Percentiles rank a stretch among this genome's conserved stretches.
Conservation (phyloP, 2,888 invertebrate genomes). For the Venusia cambrica region DNA sequence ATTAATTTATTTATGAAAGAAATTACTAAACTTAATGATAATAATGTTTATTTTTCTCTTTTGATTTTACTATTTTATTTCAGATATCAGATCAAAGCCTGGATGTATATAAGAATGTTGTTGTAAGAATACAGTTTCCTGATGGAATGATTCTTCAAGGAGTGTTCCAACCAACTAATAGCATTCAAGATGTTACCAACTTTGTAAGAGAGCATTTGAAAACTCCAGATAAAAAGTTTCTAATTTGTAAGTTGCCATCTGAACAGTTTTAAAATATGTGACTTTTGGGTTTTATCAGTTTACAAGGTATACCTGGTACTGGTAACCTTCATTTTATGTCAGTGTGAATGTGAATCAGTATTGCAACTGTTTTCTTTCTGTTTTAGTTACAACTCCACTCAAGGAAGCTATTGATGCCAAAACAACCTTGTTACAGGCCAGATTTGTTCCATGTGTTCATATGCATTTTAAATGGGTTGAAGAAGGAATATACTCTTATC, state of each 20-base stretch:
- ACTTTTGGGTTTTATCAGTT: too few relatives aligned
- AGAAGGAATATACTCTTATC: conserved; percentile 57
- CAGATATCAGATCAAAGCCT: conserved; percentile 69
- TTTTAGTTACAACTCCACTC: conserved; percentile 91
- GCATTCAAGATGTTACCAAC: conserved; percentile 84
- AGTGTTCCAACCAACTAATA: conserved; percentile 89
- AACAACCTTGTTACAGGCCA: conserved; percentile 85
- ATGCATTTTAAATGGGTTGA: conserved; percentile 85
- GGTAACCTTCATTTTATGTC: too few relatives aligned
- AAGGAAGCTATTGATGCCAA: conserved; percentile 84
- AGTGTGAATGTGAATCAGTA: too few relatives aligned
- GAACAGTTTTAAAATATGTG: too few relatives aligned
- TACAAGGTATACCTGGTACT: too few relatives aligned
- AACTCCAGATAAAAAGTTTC: conserved; percentile 84
- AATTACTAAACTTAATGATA: too few relatives aligned
- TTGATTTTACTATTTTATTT: conserved; percentile 28
- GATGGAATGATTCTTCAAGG: conserved; percentile 93
- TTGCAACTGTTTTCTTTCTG: too few relatives aligned
- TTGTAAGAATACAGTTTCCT: conserved; percentile 93
- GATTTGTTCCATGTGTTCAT: conserved; percentile 89
- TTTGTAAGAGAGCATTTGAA: conserved; percentile 88
- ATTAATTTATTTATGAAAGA: too few relatives aligned
- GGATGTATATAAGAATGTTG: conserved; percentile 86
- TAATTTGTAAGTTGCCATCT: conserved; percentile 90
- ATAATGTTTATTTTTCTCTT: too few relatives aligned